A percentile compares a stretch with the other conserved stretches of the same genome.
These are phyloP conservation scores for Yponomeuta malinellus DNA, from an alignment of 2,888 invertebrate genomes.

Conservation along the genomic window DNA sequence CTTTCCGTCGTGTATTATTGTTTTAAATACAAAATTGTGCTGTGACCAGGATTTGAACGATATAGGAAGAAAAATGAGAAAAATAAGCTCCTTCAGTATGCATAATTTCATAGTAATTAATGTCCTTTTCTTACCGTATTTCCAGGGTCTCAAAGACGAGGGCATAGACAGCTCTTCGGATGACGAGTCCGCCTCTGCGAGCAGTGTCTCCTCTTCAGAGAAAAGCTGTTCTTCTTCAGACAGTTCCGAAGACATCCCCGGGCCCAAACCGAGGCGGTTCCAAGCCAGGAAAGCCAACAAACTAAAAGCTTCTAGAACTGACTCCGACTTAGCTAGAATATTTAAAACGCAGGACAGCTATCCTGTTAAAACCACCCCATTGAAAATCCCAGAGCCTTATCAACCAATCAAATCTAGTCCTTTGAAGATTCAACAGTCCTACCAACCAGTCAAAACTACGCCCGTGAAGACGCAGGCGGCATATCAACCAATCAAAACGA, in stretches of 20 bases:
- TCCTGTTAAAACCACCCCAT: conserved; percentile 6
- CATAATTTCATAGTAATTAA: too few relatives aligned
- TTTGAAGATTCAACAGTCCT: background rate
- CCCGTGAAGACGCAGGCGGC: background rate
- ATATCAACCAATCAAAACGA: background rate
- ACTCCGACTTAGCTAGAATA: conserved; percentile 54
- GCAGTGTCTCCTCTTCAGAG: conserved; percentile 65
- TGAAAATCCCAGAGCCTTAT: background rate
- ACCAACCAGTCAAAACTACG: background rate
- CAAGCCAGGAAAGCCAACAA: conserved; percentile 58
- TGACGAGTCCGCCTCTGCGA: conserved; percentile 61
- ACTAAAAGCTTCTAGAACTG: conserved; percentile 61
- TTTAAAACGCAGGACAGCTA: conserved; percentile 20
- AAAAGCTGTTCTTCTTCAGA: conserved; percentile 69
- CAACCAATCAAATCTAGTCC: background rate
- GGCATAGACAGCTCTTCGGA: conserved; percentile 73
- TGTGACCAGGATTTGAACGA: too few relatives aligned
- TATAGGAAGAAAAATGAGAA: too few relatives aligned
- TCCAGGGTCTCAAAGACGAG: conserved; percentile 70
- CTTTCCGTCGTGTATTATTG: too few relatives aligned
- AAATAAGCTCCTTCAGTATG: too few relatives aligned
- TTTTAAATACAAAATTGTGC: too few relatives aligned
- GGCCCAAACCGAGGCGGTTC: conserved; percentile 50
- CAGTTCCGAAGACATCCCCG: conserved; percentile 60
- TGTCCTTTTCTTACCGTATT: conserved; percentile 15